Conservation (phyloP, 1,140 invertebrate species). For the Apocrypta bakeri region DNA sequence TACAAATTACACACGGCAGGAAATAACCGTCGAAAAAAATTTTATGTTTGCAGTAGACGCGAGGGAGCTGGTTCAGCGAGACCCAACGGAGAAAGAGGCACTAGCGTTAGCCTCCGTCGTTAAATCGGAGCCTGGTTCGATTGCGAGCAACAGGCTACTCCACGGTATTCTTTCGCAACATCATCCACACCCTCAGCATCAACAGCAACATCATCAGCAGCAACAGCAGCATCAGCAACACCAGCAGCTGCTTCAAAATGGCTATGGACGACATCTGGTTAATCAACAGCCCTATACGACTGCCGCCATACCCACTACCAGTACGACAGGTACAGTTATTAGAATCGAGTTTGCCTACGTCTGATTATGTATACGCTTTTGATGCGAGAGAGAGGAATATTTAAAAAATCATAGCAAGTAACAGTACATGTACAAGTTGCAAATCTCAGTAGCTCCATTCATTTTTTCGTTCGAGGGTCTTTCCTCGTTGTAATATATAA, state of each 20-base stretch:
- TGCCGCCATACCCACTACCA: slow-evolving; percentile 70
- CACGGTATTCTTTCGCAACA: slow-evolving; percentile 79
- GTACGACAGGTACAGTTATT: slow-evolving; percentile 66
- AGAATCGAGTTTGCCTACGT: background rate
- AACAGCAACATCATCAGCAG: slow-evolving; percentile 56
- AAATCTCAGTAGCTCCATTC: background rate
- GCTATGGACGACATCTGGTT: slow-evolving; percentile 69
- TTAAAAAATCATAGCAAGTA: too few relatives aligned
- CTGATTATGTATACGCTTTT: background rate
- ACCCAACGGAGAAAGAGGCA: slow-evolving; percentile 68
- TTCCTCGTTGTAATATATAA: background rate
- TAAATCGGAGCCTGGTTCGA: slow-evolving; percentile 71
- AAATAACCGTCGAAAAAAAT: too few relatives aligned
- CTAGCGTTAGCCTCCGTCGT: slow-evolving; percentile 66
- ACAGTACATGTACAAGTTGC: too few relatives aligned
- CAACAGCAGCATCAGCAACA: slow-evolving; percentile 71
- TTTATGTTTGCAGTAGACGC: slow-evolving; percentile 72
- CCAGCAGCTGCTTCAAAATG: slow-evolving; percentile 68
- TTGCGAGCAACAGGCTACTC: slow-evolving; percentile 72
- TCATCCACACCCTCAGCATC: slow-evolving; percentile 31
- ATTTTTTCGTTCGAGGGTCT: background rate
- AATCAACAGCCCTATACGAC: slow-evolving; percentile 70
- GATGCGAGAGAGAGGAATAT: background rate
- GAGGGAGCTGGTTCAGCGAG: slow-evolving; percentile 67
- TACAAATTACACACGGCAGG: slow-evolving; percentile 6